A percentile compares a stretch with the other conserved stretches of the same genome.
Conservation (phyloP, 1,140 invertebrate genomes). For the Latrodectus geometricus region DNA sequence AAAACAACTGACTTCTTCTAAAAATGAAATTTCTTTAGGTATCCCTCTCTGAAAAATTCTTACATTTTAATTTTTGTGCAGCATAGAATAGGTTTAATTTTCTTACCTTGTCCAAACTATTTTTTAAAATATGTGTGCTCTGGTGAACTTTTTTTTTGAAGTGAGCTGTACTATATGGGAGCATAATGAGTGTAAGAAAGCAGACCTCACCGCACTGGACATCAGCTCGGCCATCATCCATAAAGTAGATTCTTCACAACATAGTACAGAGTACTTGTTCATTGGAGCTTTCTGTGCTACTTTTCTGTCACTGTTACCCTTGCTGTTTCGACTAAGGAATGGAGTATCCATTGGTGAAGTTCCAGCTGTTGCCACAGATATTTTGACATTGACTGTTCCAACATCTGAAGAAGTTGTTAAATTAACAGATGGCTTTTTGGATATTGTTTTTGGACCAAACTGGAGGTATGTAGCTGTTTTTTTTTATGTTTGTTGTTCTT, state of each 20-base stretch:
- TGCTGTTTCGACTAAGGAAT: conserved; percentile 63
- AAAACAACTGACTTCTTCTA: too few relatives aligned
- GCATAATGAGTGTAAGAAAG: conserved; percentile 86
- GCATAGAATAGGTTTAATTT: too few relatives aligned
- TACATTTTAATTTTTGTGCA: too few relatives aligned
- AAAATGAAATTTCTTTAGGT: too few relatives aligned
- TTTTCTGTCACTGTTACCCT: conserved; percentile 65
- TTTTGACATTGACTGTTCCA: conserved; percentile 40
- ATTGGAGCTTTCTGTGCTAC: conserved; percentile 69
- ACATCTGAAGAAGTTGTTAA: conserved; percentile 55
- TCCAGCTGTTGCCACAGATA: conserved; percentile 52
- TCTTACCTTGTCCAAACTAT: too few relatives aligned
- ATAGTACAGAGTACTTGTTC: conserved; percentile 83
- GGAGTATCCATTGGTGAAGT: conserved; percentile 13
- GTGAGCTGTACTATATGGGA: conserved; percentile 97
- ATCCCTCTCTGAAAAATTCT: too few relatives aligned
- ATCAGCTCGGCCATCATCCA: conserved; percentile 93
- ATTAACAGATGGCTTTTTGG: conserved; percentile 41
- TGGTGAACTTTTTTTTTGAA: conserved; percentile 67
- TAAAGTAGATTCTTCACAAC: conserved; percentile 84
- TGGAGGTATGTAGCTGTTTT: conserved; percentile 59
- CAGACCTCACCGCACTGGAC: conserved; percentile 90
- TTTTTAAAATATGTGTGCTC: conserved; percentile 15
- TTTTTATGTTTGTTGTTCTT: neutral
- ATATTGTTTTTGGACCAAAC: conserved; percentile 41